Conservation (phyloP, 1,140 invertebrate genomes). For the Achroia grisella region DNA sequence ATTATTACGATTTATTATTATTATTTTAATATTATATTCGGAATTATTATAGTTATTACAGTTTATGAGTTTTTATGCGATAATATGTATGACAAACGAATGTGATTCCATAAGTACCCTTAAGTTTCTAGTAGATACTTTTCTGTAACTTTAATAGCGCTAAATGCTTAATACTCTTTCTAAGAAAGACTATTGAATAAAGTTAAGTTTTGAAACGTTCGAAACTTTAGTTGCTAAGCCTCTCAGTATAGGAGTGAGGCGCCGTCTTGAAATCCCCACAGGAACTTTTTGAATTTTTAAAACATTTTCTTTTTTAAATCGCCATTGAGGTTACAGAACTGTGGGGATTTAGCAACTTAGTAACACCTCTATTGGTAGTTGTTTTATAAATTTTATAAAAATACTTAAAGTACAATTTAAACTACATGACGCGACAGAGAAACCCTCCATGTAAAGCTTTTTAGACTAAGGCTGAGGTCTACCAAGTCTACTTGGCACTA, state of each 20-base stretch:
- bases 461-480: too few relatives aligned
- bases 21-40: too few relatives aligned
- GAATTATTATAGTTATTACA: too few relatives aligned
- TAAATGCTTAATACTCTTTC: constrained; percentile 32
- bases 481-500: too few relatives aligned
- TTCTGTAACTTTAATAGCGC: neutral
- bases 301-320: constrained; percentile 46
- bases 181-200: constrained; percentile 41
- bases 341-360: constrained; percentile 28
- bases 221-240: constrained; percentile 40
- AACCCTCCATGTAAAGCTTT: too few relatives aligned
- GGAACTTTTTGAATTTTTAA: constrained; percentile 43
- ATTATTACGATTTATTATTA: too few relatives aligned
- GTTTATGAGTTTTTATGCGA: too few relatives aligned
- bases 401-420: neutral
- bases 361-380: neutral
- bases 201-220: constrained; percentile 33
- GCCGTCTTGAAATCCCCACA: constrained; percentile 32
- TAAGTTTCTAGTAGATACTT: too few relatives aligned
- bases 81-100: too few relatives aligned
- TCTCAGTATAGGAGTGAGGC: constrained; percentile 34
- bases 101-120: too few relatives aligned
- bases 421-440: too few relatives aligned
- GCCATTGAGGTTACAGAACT: constrained; percentile 27
- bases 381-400: neutral